A percentile compares a stretch with the other conserved stretches of the same genome.
phyloP scores from a whole-genome alignment of 2,888 invertebrate species.

The Caenorhabditis becei region DNA sequence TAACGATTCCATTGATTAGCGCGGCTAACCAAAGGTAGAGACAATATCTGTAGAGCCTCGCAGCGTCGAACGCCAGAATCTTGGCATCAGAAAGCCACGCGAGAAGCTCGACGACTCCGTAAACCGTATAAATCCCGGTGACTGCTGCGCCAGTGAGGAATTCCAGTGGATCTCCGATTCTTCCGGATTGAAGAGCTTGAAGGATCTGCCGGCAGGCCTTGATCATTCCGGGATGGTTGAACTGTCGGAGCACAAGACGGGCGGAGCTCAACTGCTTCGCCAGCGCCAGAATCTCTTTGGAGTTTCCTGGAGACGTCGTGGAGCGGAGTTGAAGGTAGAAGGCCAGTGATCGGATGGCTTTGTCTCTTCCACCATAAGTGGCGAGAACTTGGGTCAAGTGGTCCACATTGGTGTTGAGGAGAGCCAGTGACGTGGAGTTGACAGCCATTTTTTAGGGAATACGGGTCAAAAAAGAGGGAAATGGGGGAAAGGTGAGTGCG shows the following conservation, averaged over 20 bases:
- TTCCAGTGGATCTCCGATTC: constrained; percentile 57
- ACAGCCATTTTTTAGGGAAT: constrained; percentile 8
- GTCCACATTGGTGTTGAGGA: constrained; percentile 61
- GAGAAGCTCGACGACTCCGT: constrained; percentile 72
- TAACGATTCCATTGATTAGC: constrained; percentile 69
- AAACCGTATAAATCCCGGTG: constrained; percentile 76
- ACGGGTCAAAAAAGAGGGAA: constrained; percentile 6
- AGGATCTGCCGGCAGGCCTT: constrained; percentile 67
- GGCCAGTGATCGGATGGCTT: constrained; percentile 70
- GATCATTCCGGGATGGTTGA: constrained; percentile 75
- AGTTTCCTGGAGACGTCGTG: constrained; percentile 36
- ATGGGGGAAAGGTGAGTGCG: neutral
- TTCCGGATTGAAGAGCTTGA: constrained; percentile 33
- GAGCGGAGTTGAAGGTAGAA: constrained; percentile 67
- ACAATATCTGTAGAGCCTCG: constrained; percentile 71
- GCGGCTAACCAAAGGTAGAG: constrained; percentile 76
- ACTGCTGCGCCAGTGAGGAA: constrained; percentile 64
- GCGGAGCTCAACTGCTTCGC: constrained; percentile 74
- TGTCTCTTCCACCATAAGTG: constrained; percentile 72
- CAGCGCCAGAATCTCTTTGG: constrained; percentile 65
- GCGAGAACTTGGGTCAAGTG: constrained; percentile 59
- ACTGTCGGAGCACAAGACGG: constrained; percentile 72
- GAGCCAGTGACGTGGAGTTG: constrained; percentile 37
- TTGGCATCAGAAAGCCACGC: constrained; percentile 78
- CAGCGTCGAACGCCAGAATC: constrained; percentile 68